Conservation (phyloP, 1,140 invertebrate species). For the Drosophila jambulina region DNA sequence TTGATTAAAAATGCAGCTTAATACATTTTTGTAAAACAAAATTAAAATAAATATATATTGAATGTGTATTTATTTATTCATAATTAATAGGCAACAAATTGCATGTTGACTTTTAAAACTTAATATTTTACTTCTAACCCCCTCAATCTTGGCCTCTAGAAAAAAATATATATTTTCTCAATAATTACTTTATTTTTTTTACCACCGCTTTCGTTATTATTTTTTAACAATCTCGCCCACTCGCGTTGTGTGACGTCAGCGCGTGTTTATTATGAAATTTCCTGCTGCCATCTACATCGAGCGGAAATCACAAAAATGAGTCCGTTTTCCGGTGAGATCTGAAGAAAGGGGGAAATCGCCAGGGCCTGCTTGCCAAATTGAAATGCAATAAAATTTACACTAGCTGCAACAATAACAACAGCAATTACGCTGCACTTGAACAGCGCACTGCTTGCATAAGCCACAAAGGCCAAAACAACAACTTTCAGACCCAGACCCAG, state of each 20-base stretch:
- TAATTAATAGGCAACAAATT: no score
- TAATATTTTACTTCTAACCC: no score
- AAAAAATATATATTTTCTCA: no score
- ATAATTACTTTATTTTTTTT: no score
- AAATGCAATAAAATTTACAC: slow-evolving; percentile 80
- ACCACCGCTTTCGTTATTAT: no score
- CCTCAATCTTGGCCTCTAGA: no score
- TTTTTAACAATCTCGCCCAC: background rate
- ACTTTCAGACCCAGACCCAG: slow-evolving; percentile 17
- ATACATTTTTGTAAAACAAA: no score
- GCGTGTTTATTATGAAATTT: slow-evolving; percentile 72
- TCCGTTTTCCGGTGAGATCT: slow-evolving; percentile 68
- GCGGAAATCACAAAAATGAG: slow-evolving; percentile 80
- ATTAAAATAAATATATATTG: no score
- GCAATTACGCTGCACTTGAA: slow-evolving; percentile 63
- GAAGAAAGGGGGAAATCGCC: slow-evolving; percentile 60
- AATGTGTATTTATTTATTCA: no score
- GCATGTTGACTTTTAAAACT: no score
- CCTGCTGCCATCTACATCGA: slow-evolving; percentile 42
- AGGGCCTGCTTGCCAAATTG: slow-evolving; percentile 64
- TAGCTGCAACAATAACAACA: slow-evolving; percentile 57
- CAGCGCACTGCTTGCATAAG: slow-evolving; percentile 27
- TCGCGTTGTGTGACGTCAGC: slow-evolving; percentile 37
- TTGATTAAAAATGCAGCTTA: no score
- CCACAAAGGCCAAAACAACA: slow-evolving; percentile 34